Base-by-base conservation (phyloP, 2,113 vertebrate species). In the Nerophis ophidion region DNA sequence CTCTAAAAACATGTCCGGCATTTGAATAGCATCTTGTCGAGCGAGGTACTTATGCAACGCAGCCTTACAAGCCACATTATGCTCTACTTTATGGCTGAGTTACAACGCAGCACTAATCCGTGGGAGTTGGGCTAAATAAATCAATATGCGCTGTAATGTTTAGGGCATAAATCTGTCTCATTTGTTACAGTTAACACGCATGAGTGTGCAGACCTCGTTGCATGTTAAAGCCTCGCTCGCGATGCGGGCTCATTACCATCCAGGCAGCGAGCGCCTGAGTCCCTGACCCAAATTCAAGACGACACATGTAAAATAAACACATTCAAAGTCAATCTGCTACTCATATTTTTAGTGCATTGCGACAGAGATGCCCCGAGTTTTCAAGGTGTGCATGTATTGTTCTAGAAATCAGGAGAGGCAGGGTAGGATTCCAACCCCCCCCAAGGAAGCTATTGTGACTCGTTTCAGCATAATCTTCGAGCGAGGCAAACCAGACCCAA, bases 201-300 rank as follows among this genome's bases (percentile, higher is more conserved):
- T 8, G 16, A 51, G 57, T 61, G 0, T 48, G 56, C 15, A 33
- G 11, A 14, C n/a, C 60, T 74, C 3, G 19, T 5, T 63, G 65
- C 63, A 17, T 58, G 57, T 15, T 11, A 45, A 49, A 70, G 67
- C 57, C 51, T 36, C 55, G 66, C 61, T 61, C 50, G 61, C 75
- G 48, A 57, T 35, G 50, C 67, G 69, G 51, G 49, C 76, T 79
- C 61, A 79, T 82, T 86, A 67, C 65, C 66, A 78, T 86, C 74
- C 71, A 69, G 47, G 63, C 71, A 45, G 68, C 50, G 72, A 68
- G 71, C 49, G 59, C 52, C 72, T 49, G 59, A 75, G 72, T 59
- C 66, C 57, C 67, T 82, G 83, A 84, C 78, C 79, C 81, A 79
- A 77, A 83, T 86, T 76, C 56, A 70, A 70, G 62, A 80, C 51